These are phyloP conservation scores for Tachysurus fulvidraco DNA, from an alignment of 2,113 vertebrate genomes.

Conservation along the genomic window DNA sequence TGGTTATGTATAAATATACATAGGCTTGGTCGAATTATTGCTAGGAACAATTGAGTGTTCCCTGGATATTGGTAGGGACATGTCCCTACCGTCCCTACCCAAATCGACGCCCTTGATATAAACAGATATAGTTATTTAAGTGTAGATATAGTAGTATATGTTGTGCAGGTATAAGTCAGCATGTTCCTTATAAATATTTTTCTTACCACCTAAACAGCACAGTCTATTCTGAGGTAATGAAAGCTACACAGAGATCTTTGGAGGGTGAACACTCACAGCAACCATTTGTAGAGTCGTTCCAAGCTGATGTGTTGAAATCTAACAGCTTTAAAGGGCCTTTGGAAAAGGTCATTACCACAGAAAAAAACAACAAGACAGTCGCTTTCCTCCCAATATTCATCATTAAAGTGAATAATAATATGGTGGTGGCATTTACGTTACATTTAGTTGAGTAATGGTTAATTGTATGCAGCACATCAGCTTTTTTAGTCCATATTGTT, in stretches of 20 bases:
- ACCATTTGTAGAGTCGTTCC: background rate
- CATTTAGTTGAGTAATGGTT: conserved; percentile 10
- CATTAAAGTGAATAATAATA: background rate
- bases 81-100: too few relatives aligned
- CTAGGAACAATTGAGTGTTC: too few relatives aligned
- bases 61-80: too few relatives aligned
- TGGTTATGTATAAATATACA: too few relatives aligned
- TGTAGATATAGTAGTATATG: background rate
- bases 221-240: background rate
- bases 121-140: background rate
- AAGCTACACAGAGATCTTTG: background rate
- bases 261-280: background rate
- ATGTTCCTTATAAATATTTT: background rate
- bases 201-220: background rate
- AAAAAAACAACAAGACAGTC: background rate
- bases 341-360: background rate
- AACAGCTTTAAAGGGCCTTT: background rate
- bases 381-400: background rate
- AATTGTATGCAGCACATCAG: background rate
- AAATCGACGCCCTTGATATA: too few relatives aligned
- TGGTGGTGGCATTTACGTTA: background rate
- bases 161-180: background rate
- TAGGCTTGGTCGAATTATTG: too few relatives aligned
- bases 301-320: background rate
- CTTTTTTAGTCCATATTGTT: background rate